A percentile compares a stretch with the other conserved stretches of the same genome.
phyloP scores from a whole-genome alignment of 2,888 invertebrate species.

The Drosophila nigritarsus region DNA sequence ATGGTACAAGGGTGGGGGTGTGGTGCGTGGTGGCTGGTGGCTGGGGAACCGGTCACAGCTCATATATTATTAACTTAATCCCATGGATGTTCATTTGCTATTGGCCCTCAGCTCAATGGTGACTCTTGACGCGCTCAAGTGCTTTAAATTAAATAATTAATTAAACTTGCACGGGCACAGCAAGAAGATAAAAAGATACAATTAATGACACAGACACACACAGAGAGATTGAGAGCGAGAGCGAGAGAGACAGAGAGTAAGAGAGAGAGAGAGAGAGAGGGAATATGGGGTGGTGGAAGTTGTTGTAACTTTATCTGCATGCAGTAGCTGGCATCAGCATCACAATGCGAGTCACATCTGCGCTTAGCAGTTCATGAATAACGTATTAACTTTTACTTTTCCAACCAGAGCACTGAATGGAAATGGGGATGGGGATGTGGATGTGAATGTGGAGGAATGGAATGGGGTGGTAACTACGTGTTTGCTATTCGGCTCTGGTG shows the following conservation, averaged over 20 bases:
- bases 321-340: constrained; percentile 39
- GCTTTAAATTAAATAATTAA: constrained; percentile 81
- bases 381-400: constrained; percentile 79
- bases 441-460: not conserved
- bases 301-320: constrained; percentile 48
- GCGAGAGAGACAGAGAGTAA: not conserved
- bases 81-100: constrained; percentile 64
- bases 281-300: not conserved
- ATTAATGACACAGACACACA: not conserved
- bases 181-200: constrained; percentile 24
- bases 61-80: constrained; percentile 82
- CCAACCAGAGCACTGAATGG: constrained; percentile 20
- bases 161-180: constrained; percentile 66
- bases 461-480: constrained; percentile 39
- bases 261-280: not conserved
- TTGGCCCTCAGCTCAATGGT: constrained; percentile 61
- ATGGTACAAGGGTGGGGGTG: not conserved
- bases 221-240: not conserved
- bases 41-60: constrained; percentile 47
- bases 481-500: constrained; percentile 33
- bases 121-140: constrained; percentile 74
- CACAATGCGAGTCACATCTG: constrained; percentile 81
- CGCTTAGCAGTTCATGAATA: constrained; percentile 82
- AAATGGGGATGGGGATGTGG: not conserved
- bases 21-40: not conserved